phyloP scores from a whole-genome alignment of 2,888 invertebrate species.

The Macaria liturata region DNA sequence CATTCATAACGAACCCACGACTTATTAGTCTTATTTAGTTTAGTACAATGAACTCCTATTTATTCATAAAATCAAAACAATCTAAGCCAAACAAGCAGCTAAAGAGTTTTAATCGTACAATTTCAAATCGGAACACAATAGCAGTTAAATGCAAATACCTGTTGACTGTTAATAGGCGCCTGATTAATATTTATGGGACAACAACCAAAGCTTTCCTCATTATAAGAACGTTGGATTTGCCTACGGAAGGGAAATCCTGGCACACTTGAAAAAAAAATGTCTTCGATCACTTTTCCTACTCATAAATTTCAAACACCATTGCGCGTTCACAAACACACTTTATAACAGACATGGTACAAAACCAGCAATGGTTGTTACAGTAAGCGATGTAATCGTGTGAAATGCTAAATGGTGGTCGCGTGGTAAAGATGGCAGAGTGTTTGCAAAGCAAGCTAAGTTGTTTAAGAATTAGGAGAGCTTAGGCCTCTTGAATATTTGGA shows the following conservation, averaged over 20 bases:
- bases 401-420: background rate
- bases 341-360: background rate
- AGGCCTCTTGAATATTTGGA: too few species aligned
- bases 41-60: too few species aligned
- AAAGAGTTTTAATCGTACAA: slow-evolving; percentile 22
- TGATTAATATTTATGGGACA: slow-evolving; percentile 29
- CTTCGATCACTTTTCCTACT: background rate
- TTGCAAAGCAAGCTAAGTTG: slow-evolving; percentile 27
- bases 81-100: background rate
- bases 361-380: slow-evolving; percentile 1
- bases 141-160: slow-evolving; percentile 26
- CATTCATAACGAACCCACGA: too few species aligned
- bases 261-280: slow-evolving; percentile 12
- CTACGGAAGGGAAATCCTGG: slow-evolving; percentile 20
- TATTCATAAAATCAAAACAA: too few species aligned
- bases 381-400: too few species aligned
- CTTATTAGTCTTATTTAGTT: too few species aligned
- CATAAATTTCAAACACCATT: background rate
- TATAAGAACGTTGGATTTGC: slow-evolving; percentile 27
- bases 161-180: slow-evolving; percentile 25
- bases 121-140: slow-evolving; percentile 25
- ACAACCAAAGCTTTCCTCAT: slow-evolving; percentile 24
- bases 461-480: slow-evolving; percentile 24
- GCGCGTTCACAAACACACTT: background rate
- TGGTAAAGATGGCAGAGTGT: slow-evolving; percentile 18